A percentile compares a stretch with the other conserved stretches of the same genome.
These are phyloP conservation scores for Laothoe populi DNA, from an alignment of 2,888 invertebrate species.

Conservation along the genomic window DNA sequence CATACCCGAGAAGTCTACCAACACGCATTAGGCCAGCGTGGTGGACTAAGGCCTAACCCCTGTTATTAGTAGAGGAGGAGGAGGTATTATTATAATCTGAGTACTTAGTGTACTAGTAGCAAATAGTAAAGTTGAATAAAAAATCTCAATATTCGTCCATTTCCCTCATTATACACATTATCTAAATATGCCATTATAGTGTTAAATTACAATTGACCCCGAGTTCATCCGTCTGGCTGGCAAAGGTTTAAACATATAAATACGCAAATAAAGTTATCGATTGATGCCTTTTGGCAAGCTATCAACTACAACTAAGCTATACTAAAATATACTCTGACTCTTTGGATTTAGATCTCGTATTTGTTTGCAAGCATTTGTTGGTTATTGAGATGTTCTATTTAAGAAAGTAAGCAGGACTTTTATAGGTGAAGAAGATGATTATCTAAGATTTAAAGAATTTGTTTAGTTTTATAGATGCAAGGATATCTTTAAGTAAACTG, in stretches of 20 bases:
- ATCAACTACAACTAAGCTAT: slow-evolving; percentile 37
- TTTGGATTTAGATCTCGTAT: slow-evolving; percentile 20
- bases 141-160: background rate
- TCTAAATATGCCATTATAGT: background rate
- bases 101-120: too few relatives aligned
- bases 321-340: slow-evolving; percentile 34
- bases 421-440: background rate
- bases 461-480: background rate
- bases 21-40: too few relatives aligned
- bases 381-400: slow-evolving; percentile 37
- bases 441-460: background rate
- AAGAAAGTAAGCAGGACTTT: slow-evolving; percentile 22
- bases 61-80: too few relatives aligned
- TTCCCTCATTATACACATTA: background rate
- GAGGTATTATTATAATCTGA: too few relatives aligned
- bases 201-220: slow-evolving; percentile 13
- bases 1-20: too few relatives aligned
- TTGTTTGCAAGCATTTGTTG: background rate
- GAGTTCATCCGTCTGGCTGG: slow-evolving; percentile 32
- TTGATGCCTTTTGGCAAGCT: slow-evolving; percentile 45
- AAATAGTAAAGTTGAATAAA: too few relatives aligned
- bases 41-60: too few relatives aligned
- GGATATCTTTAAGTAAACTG: background rate
- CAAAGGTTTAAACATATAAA: slow-evolving; percentile 36
- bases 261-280: slow-evolving; percentile 48